A percentile compares a stretch with the other conserved stretches of the same genome.
Evolutionary conservation across 2,797 vertebrate species (phyloP).

Genomic region (Phoxinus dragarum): DNA sequence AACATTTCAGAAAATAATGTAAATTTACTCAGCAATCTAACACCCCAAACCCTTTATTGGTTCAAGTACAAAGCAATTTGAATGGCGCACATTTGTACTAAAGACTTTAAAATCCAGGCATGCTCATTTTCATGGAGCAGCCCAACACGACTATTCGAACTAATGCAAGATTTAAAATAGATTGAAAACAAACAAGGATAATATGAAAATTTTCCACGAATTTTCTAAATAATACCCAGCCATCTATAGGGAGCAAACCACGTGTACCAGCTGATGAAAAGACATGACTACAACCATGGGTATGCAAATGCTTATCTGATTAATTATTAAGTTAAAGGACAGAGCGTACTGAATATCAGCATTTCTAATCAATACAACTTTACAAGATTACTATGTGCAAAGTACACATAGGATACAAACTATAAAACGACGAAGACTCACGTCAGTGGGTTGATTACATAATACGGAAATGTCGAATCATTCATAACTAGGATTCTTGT

Average conservation of each 20-base stretch:
- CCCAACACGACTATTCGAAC: conserved; percentile 16
- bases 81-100: conserved; percentile 50
- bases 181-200: conserved; percentile 9
- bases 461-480: neutral
- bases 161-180: conserved; percentile 13
- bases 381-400: neutral
- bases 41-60: conserved; percentile 59
- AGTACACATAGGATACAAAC: neutral
- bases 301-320: neutral
- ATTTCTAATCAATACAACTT: no score
- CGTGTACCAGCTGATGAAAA: neutral
- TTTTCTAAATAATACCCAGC: neutral
- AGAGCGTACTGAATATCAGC: neutral
- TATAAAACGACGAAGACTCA: neutral
- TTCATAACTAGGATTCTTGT: neutral
- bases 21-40: conserved; percentile 68
- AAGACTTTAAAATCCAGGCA: conserved; percentile 16
- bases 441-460: neutral
- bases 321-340: neutral
- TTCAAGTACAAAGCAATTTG: conserved; percentile 53
- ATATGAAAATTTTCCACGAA: neutral
- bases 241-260: conserved; percentile 11
- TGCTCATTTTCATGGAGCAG: conserved; percentile 21
- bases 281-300: neutral
- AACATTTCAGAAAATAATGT: conserved; percentile 88